Evolutionary conservation across 2,113 vertebrate species (phyloP).

Genomic region (Nycticebus coucang): DNA sequence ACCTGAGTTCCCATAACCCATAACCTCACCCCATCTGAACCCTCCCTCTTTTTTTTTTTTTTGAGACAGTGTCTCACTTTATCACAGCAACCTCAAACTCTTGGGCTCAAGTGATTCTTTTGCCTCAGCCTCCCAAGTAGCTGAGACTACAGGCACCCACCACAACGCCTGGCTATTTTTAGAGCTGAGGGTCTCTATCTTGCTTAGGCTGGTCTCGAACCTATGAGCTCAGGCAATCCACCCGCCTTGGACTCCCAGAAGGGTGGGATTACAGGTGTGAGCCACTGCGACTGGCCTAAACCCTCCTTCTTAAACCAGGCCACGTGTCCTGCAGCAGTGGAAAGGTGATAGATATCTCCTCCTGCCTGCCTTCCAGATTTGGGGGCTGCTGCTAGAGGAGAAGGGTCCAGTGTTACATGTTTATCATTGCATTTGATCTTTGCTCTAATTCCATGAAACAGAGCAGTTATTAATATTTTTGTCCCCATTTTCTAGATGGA

Average conservation of each 20-base stretch:
- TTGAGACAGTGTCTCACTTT: too few relatives aligned
- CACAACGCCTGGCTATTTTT: too few relatives aligned
- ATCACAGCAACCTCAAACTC: too few relatives aligned
- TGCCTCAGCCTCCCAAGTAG: too few relatives aligned
- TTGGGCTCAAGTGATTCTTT: too few relatives aligned
- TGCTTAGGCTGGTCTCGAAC: too few relatives aligned
- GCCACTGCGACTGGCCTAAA: not conserved
- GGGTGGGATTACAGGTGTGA: too few relatives aligned
- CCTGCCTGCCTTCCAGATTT: not conserved
- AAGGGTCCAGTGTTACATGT: not conserved
- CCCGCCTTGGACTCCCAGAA: too few relatives aligned
- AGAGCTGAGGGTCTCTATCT: too few relatives aligned
- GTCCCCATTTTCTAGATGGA: slow-evolving; percentile 15
- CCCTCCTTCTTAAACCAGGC: not conserved
- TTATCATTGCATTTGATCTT: slow-evolving; percentile 4
- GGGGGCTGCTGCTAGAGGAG: not conserved
- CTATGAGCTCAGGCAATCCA: too few relatives aligned
- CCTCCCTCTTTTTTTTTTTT: not conserved
- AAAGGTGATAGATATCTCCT: not conserved
- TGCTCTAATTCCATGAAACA: not conserved
- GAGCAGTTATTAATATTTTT: not conserved
- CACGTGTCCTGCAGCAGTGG: not conserved
- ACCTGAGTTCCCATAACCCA: not conserved
- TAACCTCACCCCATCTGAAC: not conserved
- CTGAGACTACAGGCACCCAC: too few relatives aligned